Evolutionary conservation across 2,888 invertebrate species (phyloP).

Genomic region (Empis livida): DNA sequence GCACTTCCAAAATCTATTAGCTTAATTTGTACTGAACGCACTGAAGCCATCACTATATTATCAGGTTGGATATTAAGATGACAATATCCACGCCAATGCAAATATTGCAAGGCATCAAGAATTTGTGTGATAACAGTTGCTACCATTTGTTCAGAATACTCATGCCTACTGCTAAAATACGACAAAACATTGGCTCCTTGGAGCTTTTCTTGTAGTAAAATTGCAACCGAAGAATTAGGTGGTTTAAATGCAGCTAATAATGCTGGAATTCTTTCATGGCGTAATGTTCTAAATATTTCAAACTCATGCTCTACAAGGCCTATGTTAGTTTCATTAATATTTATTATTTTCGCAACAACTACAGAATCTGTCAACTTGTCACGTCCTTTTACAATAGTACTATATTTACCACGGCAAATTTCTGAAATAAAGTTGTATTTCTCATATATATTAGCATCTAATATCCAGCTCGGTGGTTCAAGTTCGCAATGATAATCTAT

Average conservation of each 20-base stretch:
- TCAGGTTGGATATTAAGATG: slow-evolving; percentile 89
- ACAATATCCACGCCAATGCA: slow-evolving; percentile 86
- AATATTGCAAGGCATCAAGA: slow-evolving; percentile 80
- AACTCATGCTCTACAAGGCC: slow-evolving; percentile 65
- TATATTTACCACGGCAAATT: slow-evolving; percentile 73
- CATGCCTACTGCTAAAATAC: slow-evolving; percentile 75
- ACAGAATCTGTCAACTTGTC: slow-evolving; percentile 62
- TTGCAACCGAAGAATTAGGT: slow-evolving; percentile 51
- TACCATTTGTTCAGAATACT: slow-evolving; percentile 87
- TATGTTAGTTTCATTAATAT: slow-evolving; percentile 50
- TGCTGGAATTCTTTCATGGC: slow-evolving; percentile 79
- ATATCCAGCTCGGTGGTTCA: slow-evolving; percentile 59
- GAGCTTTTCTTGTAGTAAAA: slow-evolving; percentile 66
- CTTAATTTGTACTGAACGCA: slow-evolving; percentile 75
- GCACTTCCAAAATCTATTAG: slow-evolving; percentile 86
- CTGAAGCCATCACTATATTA: slow-evolving; percentile 83
- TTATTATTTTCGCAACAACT: slow-evolving; percentile 73
- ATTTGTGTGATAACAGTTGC: slow-evolving; percentile 76
- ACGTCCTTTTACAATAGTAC: slow-evolving; percentile 69
- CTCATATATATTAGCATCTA: slow-evolving; percentile 52
- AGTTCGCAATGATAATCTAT: slow-evolving; percentile 64
- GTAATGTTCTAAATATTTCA: slow-evolving; percentile 63
- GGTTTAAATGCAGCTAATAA: slow-evolving; percentile 59
- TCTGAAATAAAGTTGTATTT: slow-evolving; percentile 79
- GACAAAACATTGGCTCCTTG: slow-evolving; percentile 87